These are phyloP conservation scores for human (Homo sapiens) DNA, from an alignment of 2,113 vertebrate species.

Conservation along the genomic window DNA sequence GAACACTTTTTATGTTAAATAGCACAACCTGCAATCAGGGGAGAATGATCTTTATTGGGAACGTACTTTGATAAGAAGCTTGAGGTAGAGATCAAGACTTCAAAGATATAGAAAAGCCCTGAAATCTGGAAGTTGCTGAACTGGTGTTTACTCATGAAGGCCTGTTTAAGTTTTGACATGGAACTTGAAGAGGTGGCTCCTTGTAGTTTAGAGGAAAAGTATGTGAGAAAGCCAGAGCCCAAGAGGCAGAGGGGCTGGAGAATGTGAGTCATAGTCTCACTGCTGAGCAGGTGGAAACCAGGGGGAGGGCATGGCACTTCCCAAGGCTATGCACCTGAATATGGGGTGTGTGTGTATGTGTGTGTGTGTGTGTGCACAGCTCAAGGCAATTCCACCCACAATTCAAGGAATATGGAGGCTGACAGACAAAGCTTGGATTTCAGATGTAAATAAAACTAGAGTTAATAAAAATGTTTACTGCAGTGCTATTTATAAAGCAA, in stretches of 20 bases:
- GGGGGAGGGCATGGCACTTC: too few species aligned
- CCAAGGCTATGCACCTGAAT: accelerated
- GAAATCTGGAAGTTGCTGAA: not conserved
- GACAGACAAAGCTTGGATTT: not conserved
- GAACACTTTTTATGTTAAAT: not conserved
- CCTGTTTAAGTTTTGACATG: not conserved
- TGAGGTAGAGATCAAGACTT: not conserved
- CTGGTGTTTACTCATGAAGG: not conserved
- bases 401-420: not conserved
- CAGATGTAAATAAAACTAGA: not conserved
- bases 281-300: not conserved
- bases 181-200: not conserved
- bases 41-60: not conserved
- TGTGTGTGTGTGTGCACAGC: not conserved
- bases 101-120: not conserved
- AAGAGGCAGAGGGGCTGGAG: not conserved
- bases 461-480: not conserved
- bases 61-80: not conserved
- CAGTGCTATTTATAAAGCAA: not conserved
- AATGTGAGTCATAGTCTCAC: accelerated
- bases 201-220: not conserved
- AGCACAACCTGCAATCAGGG: not conserved
- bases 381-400: not conserved
- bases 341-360: not conserved
- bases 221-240: not conserved